phyloP scores from a whole-genome alignment of 2,797 vertebrate species.

The Centropyge bicolor region DNA sequence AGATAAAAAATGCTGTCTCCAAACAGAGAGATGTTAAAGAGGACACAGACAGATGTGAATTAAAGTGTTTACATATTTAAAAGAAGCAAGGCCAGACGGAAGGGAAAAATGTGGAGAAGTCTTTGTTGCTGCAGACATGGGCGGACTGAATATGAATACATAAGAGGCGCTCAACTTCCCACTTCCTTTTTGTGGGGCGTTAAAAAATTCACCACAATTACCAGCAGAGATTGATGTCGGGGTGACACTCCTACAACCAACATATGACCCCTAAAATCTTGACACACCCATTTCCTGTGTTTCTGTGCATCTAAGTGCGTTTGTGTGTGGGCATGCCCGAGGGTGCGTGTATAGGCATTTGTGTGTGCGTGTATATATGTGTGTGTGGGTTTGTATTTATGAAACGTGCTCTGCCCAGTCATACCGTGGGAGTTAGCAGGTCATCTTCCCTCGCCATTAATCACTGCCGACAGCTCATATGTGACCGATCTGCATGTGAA shows the following conservation, averaged over 20 bases:
- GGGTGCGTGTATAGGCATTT: constrained; percentile 18
- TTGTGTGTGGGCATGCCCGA: constrained; percentile 40
- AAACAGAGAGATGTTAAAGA: constrained; percentile 56
- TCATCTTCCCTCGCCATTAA: constrained; percentile 82
- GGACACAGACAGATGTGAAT: constrained; percentile 61
- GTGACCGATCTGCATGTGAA: constrained; percentile 84
- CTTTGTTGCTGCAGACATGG: constrained; percentile 49
- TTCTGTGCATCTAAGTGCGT: constrained; percentile 37
- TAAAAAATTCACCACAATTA: constrained; percentile 53
- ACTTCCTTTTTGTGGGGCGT: constrained; percentile 49
- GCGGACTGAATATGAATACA: constrained; percentile 60
- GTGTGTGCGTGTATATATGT: constrained; percentile 23
- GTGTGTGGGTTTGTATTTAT: constrained; percentile 60
- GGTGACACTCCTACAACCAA: constrained; percentile 57
- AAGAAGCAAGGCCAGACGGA: constrained; percentile 34
- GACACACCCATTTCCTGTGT: constrained; percentile 74
- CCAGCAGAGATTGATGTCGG: constrained; percentile 59
- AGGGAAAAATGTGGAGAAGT: constrained; percentile 15
- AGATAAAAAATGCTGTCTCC: constrained; percentile 41
- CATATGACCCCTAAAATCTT: constrained; percentile 66
- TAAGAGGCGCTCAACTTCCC: constrained; percentile 51
- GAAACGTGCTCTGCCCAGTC: constrained; percentile 67
- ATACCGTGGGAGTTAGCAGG: constrained; percentile 82
- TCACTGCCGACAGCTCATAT: constrained; percentile 82
- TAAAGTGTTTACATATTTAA: constrained; percentile 60